phyloP scores from a whole-genome alignment of 2,113 vertebrate species.

The Myotis brandtii region DNA sequence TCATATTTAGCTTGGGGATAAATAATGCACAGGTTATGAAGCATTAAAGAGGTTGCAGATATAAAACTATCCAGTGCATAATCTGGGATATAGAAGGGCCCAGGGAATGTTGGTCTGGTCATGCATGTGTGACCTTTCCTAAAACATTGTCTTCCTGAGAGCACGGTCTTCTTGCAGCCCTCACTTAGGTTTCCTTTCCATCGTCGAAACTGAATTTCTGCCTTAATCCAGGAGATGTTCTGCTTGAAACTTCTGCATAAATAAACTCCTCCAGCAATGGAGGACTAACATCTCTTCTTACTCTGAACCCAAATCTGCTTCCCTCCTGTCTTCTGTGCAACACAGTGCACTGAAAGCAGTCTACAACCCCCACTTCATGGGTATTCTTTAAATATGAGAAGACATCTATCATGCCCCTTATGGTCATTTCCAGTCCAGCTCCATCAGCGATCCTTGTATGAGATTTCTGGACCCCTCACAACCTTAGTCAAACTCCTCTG shows the following conservation, averaged over 20 bases:
- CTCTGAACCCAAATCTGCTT: background rate
- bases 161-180: background rate
- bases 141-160: background rate
- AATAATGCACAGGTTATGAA: background rate
- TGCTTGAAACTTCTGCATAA: background rate
- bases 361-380: background rate
- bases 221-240: background rate
- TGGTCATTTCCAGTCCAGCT: background rate
- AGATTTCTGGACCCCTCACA: background rate
- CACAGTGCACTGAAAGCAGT: background rate
- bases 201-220: slow-evolving; percentile 11
- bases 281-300: background rate
- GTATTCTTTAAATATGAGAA: background rate
- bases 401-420: background rate
- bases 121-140: background rate
- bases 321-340: no score
- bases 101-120: background rate
- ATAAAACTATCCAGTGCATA: background rate
- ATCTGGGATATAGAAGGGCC: background rate
- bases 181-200: background rate
- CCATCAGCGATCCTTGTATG: background rate
- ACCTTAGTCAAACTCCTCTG: background rate
- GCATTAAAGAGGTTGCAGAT: background rate
- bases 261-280: background rate
- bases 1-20: background rate